Evolutionary conservation across 2,113 vertebrate genomes (phyloP), one percentile per base, ranked within the genome.

Genomic region (Dendrocopos noguchii): DNA sequence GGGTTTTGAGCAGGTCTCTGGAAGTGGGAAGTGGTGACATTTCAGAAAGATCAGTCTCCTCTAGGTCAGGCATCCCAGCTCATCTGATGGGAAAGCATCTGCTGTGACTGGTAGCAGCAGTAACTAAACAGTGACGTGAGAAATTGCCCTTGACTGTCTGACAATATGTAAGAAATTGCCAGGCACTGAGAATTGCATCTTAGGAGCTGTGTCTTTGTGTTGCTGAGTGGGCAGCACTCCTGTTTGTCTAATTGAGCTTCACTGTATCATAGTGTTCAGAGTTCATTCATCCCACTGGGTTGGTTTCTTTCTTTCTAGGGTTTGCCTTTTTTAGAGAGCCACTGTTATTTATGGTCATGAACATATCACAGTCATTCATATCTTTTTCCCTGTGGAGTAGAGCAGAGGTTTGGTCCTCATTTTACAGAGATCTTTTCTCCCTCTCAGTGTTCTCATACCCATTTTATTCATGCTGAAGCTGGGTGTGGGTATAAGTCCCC

Each of bases 291-390:
- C 61, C 60, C 56, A 11, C 50, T 64, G 44, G 7, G 18, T 86
- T 96, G 7, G 18, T 88, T 96, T 53, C 84, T 67, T 82, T 87
- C 85, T 89, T 81, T 91, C 75, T 87, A n/a, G 60, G 42, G 72
- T 74, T 92, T 91, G 73, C 72, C 46, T 60, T 75, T 87, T 95
- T 81, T 79, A 76, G 91, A 63, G 57, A 78, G 34, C 27, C 9
- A 1, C 34, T 24, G 74, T 53, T 84, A 76, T 63, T 64, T 91
- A 76, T 88, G 87, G 84, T 10, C 82, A 74, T 22, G 60, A 85
- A 27, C 42, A 42, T 14, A 46, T 27, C 4, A 0, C 75, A 61
- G 47, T 47, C 2, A 0, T 60, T 52, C 44, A 5, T 79, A 29
- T 15, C 16, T 77, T 71, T 82, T 72, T 53, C 57, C 50, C 81